phyloP scores from a whole-genome alignment of 1,140 invertebrate species.

The Drosophila subpulchrella region DNA sequence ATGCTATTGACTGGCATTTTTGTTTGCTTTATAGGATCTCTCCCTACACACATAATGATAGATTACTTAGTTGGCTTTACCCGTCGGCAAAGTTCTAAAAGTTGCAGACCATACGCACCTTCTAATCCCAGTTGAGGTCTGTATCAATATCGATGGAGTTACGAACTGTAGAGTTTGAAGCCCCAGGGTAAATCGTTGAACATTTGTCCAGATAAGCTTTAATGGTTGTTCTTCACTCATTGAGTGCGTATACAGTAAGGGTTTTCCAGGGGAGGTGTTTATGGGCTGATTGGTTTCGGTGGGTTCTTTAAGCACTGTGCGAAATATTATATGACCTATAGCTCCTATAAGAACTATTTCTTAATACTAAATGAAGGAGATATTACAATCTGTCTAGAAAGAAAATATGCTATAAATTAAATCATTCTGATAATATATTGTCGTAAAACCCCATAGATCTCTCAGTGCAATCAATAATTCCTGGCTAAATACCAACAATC shows the following conservation, averaged over 20 bases:
- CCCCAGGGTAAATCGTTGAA: constrained; percentile 31
- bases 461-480: constrained; percentile 58
- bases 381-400: background rate
- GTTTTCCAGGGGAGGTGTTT: constrained; percentile 14
- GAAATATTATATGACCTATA: constrained; percentile 3
- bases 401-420: background rate
- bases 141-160: constrained; percentile 60
- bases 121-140: constrained; percentile 80
- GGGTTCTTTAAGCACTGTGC: constrained; percentile 31
- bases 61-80: constrained; percentile 47
- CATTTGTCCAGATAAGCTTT: constrained; percentile 70
- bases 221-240: constrained; percentile 63
- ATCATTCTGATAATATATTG: constrained; percentile 5
- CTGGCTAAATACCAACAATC: constrained; percentile 15
- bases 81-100: constrained; percentile 65
- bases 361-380: too few species aligned
- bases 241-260: constrained; percentile 28
- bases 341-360: too few species aligned
- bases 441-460: constrained; percentile 1
- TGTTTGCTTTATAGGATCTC: constrained; percentile 28
- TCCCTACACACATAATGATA: constrained; percentile 41
- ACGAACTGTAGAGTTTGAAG: constrained; percentile 15
- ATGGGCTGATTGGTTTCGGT: constrained; percentile 29
- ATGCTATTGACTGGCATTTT: constrained; percentile 26
- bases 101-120: constrained; percentile 28